These are phyloP conservation scores for Sylvicola cinctus DNA, from an alignment of 2,888 invertebrate species.

Conservation along the genomic window DNA sequence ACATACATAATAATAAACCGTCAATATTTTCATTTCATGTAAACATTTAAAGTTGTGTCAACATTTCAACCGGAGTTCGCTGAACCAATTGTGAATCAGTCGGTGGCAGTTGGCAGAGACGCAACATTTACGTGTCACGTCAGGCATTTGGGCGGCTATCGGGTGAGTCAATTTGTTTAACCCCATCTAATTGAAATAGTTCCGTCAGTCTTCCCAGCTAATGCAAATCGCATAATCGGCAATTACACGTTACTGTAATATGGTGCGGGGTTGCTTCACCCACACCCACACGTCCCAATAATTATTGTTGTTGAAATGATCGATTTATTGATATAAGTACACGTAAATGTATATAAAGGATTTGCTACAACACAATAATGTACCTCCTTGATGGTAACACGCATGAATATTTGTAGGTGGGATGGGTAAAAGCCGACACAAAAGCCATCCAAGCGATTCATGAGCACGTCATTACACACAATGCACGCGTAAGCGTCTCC, in stretches of 20 bases:
- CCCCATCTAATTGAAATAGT: slow-evolving; percentile 1
- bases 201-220: no score
- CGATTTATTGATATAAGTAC: no score
- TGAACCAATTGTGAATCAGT: slow-evolving; percentile 63
- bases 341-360: no score
- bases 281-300: no score
- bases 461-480: slow-evolving; percentile 81
- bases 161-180: no score
- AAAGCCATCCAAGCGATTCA: slow-evolving; percentile 87
- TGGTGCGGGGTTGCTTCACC: no score
- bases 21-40: no score
- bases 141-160: slow-evolving; percentile 69
- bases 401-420: slow-evolving; percentile 38
- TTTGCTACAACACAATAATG: no score
- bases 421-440: slow-evolving; percentile 84
- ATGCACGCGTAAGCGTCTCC: slow-evolving; percentile 66
- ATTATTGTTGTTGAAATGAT: no score
- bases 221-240: no score
- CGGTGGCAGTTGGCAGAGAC: slow-evolving; percentile 66
- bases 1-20: no score
- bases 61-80: slow-evolving; percentile 71
- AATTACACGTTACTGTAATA: no score
- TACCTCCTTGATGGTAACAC: not conserved
- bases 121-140: slow-evolving; percentile 75
- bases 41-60: slow-evolving; percentile 30